Base-by-base conservation (phyloP, 35 echinoderm and acorn worm genomes). In the Nesometra sesokonis region DNA sequence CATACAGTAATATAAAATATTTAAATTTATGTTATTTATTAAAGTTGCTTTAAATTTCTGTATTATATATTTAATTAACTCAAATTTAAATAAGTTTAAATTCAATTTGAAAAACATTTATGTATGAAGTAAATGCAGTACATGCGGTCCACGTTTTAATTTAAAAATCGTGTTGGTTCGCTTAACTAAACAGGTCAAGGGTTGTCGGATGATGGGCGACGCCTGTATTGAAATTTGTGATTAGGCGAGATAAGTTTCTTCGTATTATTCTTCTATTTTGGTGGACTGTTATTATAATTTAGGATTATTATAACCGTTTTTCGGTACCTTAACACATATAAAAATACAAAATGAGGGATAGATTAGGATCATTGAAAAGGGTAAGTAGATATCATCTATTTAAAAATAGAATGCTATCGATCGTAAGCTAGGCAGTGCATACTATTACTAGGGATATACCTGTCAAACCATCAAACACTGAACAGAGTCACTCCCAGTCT, bases 361-460 rank as follows among this genome's bases (percentile, higher is more conserved):
- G 89, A 33, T 76, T 91, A 79, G 89, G 89, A 84, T 91, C 89
- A 79, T 86, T 91, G 76, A 91, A 91, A 86, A 91, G 89, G 89
- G 89, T 91, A 52, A 91, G 78, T 31, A 34, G 84, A 67, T 67
- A 67, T 67, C 52, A 67, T 67, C 23, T 67, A 27, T 67, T 43
- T 43, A 43, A 43, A 43, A 43, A 67, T 67, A 67, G 23, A 67
- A 67, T 17, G 8, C 23, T 27, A 67, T 67, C 23, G 52, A 67
- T 67, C 52, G 52, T 67, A 67, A 67, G 52, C 52, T 3, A 17
- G 52, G n/a, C n/a, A n/a, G n/a, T n/a, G n/a, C n/a, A n/a, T n/a
- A n/a, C n/a, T n/a, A n/a, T n/a, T n/a, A n/a, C n/a, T n/a, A n/a
- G n/a, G n/a, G n/a, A n/a, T n/a, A n/a, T n/a, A n/a, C n/a, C n/a